A percentile compares a stretch with the other conserved stretches of the same genome.
Evolutionary conservation across 2,113 vertebrate species (phyloP).

Genomic region (Dermatemys mawii): DNA sequence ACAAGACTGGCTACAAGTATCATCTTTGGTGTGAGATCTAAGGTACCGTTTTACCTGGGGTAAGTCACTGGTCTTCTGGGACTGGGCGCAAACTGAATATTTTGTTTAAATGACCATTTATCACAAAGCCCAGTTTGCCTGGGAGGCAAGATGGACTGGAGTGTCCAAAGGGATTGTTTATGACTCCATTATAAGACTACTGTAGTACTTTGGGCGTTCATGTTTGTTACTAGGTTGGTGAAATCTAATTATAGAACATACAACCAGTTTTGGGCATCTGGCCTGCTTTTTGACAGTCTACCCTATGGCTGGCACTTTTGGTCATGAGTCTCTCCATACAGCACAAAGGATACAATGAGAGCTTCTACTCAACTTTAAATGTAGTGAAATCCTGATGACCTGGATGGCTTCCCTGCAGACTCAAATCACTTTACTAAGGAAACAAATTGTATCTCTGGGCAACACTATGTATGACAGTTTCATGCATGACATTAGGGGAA

Average conservation of each 20-base stretch:
- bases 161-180: not conserved
- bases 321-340: not conserved
- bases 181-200: not conserved
- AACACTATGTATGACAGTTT: not conserved
- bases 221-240: not conserved
- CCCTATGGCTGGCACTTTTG: not conserved
- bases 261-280: not conserved
- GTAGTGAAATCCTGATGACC: not conserved
- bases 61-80: not conserved
- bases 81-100: not conserved
- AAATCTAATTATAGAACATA: not conserved
- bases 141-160: too few species aligned
- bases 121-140: not conserved
- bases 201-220: not conserved
- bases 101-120: not conserved
- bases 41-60: not conserved
- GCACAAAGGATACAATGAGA: not conserved
- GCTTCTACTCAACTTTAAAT: not conserved
- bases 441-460: not conserved
- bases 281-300: not conserved
- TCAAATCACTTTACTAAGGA: not conserved
- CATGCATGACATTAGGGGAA: not conserved
- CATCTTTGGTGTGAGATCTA: not conserved
- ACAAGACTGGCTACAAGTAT: not conserved
- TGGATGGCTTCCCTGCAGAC: not conserved